phyloP scores from a whole-genome alignment of 2,888 invertebrate genomes.

The Cryptops parisi region DNA sequence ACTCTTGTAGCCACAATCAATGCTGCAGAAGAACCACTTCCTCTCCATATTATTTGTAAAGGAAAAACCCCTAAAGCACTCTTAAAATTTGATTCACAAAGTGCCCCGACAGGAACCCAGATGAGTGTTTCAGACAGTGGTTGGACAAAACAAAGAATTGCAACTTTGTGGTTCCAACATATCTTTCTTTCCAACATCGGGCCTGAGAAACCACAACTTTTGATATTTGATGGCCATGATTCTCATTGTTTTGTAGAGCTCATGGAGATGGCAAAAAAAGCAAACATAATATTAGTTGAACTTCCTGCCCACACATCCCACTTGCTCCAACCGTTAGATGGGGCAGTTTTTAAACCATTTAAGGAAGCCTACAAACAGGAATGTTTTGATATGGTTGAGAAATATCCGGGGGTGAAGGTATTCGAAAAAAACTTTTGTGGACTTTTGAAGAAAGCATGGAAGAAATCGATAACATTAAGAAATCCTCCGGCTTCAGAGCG shows the following conservation, averaged over 20 bases:
- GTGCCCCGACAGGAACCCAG: neutral
- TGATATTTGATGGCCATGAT: conserved; percentile 6
- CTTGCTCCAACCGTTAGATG: conserved; percentile 3
- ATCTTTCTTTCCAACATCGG: neutral
- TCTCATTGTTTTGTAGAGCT: conserved; percentile 3
- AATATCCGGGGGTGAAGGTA: neutral
- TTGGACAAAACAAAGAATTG: conserved; percentile 1
- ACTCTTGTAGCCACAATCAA: no score
- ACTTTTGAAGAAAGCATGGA: neutral
- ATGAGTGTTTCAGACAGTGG: neutral
- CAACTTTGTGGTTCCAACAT: neutral
- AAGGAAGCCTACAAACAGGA: neutral
- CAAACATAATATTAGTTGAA: neutral
- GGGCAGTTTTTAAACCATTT: neutral
- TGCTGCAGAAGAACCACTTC: neutral
- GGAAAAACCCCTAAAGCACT: neutral
- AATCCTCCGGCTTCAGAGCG: neutral
- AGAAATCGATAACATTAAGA: neutral
- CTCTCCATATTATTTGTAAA: neutral
- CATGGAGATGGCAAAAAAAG: conserved; percentile 3
- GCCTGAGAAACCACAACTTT: conserved; percentile 2
- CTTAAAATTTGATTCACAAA: neutral
- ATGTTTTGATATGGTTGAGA: neutral
- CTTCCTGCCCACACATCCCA: neutral
- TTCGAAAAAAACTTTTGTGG: neutral